These are phyloP conservation scores for Euplexia lucipara DNA, from an alignment of 2,888 invertebrate genomes.

Conservation along the genomic window DNA sequence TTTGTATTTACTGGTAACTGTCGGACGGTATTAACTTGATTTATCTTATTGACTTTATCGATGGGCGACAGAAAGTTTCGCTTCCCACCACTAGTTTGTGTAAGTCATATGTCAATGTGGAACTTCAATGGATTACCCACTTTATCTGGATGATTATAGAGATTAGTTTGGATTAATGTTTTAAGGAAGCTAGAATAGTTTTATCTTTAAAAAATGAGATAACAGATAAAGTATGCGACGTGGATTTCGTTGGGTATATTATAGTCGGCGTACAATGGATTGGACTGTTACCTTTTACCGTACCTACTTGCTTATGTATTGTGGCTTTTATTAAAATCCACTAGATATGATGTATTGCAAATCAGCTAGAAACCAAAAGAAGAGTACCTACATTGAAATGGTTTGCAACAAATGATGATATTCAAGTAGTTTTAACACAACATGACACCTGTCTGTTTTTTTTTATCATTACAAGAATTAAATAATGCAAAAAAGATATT, in stretches of 20 bases:
- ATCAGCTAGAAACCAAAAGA: no score
- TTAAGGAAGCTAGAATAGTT: slow-evolving; percentile 72
- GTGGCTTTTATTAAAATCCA: no score
- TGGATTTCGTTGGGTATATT: slow-evolving; percentile 63
- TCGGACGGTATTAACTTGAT: slow-evolving; percentile 78
- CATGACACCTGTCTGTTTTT: no score
- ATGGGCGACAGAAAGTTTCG: slow-evolving; percentile 75
- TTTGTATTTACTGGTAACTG: slow-evolving; percentile 77
- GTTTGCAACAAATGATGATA: no score
- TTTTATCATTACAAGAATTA: no score
- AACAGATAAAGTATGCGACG: slow-evolving; percentile 78
- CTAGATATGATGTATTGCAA: no score
- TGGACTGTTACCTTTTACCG: slow-evolving; percentile 20
- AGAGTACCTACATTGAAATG: no score
- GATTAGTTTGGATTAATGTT: slow-evolving; percentile 66
- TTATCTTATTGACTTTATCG: slow-evolving; percentile 86
- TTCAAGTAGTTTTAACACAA: no score
- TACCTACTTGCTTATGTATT: no score
- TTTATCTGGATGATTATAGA: slow-evolving; percentile 68
- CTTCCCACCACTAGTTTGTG: slow-evolving; percentile 65
- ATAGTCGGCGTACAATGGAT: slow-evolving; percentile 54
- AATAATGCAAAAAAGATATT: no score
- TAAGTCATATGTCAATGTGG: slow-evolving; percentile 68
- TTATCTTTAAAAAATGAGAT: slow-evolving; percentile 86
- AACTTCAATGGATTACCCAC: slow-evolving; percentile 65